Evolutionary conservation across 92 coral and sea anemone genomes (phyloP).

Genomic region (Bergia puertoricense): DNA sequence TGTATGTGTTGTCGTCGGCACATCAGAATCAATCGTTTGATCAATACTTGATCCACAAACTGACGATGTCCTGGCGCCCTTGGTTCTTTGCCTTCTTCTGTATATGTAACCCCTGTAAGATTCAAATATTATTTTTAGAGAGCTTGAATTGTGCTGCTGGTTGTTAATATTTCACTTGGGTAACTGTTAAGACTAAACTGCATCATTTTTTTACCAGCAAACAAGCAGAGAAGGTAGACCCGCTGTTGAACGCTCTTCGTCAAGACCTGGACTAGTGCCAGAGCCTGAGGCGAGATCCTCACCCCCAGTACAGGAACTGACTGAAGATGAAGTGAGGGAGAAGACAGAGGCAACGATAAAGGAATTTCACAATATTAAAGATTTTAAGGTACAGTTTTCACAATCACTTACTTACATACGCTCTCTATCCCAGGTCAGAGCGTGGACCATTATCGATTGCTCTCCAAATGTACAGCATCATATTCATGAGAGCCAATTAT

Average conservation of each 20-base stretch:
- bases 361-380: constrained; percentile 78
- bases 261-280: constrained; percentile 41
- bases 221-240: constrained; percentile 44
- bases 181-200: not conserved
- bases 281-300: constrained; percentile 38
- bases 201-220: constrained; percentile 20
- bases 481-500: no score
- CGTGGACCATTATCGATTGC: no score
- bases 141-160: not conserved
- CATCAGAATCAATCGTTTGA: no score
- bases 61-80: no score
- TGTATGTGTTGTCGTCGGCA: no score
- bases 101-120: not conserved
- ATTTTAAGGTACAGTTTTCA: constrained; percentile 55
- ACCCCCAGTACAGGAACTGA: constrained; percentile 61
- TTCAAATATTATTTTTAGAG: not conserved
- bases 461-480: no score
- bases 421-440: no score
- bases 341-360: constrained; percentile 70
- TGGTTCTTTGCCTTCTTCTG: not conserved
- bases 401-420: no score
- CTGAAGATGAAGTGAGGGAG: constrained; percentile 60
- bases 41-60: no score
- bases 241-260: constrained; percentile 36
- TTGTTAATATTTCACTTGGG: no score